Base-by-base conservation (phyloP, 92 coral and sea anemone species). In the Palythoa heliodiscus region DNA sequence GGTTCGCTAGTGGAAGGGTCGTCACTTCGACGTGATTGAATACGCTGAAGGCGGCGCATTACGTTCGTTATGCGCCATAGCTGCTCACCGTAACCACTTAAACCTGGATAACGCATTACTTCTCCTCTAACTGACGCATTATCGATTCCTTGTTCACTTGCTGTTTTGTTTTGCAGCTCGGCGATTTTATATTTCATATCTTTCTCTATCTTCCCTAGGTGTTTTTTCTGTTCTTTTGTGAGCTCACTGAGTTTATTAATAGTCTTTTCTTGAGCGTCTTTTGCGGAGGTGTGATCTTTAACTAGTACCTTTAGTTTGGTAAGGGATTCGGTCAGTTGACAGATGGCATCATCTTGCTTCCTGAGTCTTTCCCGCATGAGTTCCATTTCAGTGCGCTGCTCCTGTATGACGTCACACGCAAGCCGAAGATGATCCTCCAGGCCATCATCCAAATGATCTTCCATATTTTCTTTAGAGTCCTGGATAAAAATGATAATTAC, bases 1-100 rank as follows among this genome's bases (percentile, higher is more conserved):
- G 99, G 97, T 73, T 97, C 99, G 39, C 99, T 93, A 29, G 95
- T 90, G 50, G 93, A 84, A 14, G 99, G 99, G 86, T 97, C 99
- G 74, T 97, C 98, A 39, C 89, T 48, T 47, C 98, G 94, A 23
- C 99, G 98, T 71, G 92, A 80, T 55, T 94, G 89, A 15, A 97
- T 88, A 11, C 99, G 91, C 55, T 94, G 89, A 63, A 97, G 87
- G 68, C 98, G 88, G 24, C 98, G 91, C 11, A 84, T 69, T 75
- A 91, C 89, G 89, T 89, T 97, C 20, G 91, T 85, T 16, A 97
- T 83, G 64, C 93, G 90, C 99, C 99, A 97, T 0, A 97, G 87
- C 19, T 91, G 95, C 82, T 97, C 98, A 20, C 99, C 98, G 80
- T 93, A 95, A 8, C 99, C 95, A 69, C 79, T 90, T 6, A 92